Evolutionary conservation across 2,113 vertebrate species (phyloP), one percentile per base, ranked within the genome.

Genomic region (Gnathonemus longibarbis): DNA sequence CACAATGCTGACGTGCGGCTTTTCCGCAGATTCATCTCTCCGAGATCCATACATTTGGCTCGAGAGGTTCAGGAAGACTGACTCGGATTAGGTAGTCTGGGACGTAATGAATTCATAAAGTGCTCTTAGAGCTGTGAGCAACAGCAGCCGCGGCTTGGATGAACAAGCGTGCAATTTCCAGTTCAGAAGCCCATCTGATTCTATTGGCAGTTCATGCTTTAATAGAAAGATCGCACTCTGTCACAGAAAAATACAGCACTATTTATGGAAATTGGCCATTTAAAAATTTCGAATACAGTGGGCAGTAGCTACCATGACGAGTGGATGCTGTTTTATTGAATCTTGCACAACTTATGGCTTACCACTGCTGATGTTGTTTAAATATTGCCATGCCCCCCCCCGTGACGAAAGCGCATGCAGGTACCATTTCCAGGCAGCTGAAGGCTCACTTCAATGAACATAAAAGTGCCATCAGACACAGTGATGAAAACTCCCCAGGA

Each of bases 371-470:
- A 84, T 31, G 49, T 35, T 87, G 85, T 56, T 87, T 87, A 87
- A 27, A n/a, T 35, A n/a, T 87, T 53, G 85, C 35, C n/a, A 49
- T 87, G 85, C 50, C 85, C 85, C n/a, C 85, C 35, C 85, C 31
- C 31, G 31, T 87, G 49, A 49, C 15, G 35, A 56, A 87, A 24
- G 45, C 3, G 24, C 10, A 45, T 46, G 49, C 24, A 88, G 89
- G 86, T 45, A n/a, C 52, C 6, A 46, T 52, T 31, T 90, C 49
- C 42, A 87, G 50, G 31, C 50, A 53, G 27, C 85, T 17, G n/a
- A 87, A 87, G 50, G 48, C 85, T 56, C 50, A 50, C 85, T 53
- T 53, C 15, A 87, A 35, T 86, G 84, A 86, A 86, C 84, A 86
- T 87, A 87, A 87, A 87, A 87, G 49, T 52, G 50, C 49, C 85